Evolutionary conservation across 2,113 vertebrate species (phyloP).

Genomic region (Bombycilla garrulus): DNA sequence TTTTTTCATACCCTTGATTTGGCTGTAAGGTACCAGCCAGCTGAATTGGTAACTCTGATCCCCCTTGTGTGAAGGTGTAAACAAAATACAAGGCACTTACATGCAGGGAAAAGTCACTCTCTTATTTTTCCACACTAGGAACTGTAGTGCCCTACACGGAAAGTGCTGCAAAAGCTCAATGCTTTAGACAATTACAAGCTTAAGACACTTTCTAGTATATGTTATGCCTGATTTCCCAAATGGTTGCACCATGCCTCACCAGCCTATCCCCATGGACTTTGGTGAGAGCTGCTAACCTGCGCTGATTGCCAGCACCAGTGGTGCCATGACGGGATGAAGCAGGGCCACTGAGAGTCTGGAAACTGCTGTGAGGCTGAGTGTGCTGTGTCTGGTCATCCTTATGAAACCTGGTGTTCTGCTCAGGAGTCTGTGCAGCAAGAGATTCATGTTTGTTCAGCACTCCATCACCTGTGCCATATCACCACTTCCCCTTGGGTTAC

Average conservation of each 20-base stretch:
- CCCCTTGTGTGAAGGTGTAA: background rate
- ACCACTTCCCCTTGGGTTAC: background rate
- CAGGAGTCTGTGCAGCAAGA: background rate
- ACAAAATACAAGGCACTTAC: background rate
- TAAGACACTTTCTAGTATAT: background rate
- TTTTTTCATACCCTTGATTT: background rate
- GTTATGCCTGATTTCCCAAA: background rate
- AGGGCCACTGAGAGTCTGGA: background rate
- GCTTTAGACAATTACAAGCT: background rate
- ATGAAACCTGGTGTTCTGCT: background rate
- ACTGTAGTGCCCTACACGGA: background rate
- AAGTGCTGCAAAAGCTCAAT: background rate
- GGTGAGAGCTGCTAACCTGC: background rate
- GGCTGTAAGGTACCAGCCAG: background rate
- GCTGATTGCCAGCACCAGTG: background rate
- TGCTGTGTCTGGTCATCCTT: background rate
- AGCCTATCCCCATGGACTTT: background rate
- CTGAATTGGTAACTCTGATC: background rate
- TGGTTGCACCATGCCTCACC: background rate
- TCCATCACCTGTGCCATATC: background rate
- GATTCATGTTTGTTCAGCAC: background rate
- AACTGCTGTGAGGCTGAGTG: background rate
- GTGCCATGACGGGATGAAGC: background rate
- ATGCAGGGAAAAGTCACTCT: background rate
- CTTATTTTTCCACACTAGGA: background rate